Base-by-base conservation (phyloP, 2,113 vertebrate genomes). In the Nibea albiflora region DNA sequence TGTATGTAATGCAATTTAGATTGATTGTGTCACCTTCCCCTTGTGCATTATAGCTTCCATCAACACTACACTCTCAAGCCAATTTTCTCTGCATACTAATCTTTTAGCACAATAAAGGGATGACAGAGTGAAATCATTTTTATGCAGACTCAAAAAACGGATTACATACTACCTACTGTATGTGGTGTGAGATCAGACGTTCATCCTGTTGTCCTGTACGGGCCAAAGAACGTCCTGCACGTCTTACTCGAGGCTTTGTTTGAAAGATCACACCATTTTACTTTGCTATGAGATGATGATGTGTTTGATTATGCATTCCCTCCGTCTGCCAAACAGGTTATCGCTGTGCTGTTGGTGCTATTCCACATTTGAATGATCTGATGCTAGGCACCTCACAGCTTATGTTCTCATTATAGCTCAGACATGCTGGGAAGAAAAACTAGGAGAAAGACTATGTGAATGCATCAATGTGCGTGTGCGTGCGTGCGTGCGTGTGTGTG, bases 401-500 rank as follows among this genome's bases (percentile, higher is more conserved):
- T 64, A 83, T 74, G 73, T 84, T 79, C 56, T 81, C 82, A 83
- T 87, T 85, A 85, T 52, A 57, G 52, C 77, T 61, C 72, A 84
- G 76, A 73, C 67, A 19, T 74, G 73, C 76, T 78, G 85, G 17
- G 78, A 72, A 16, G 69, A 78, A 78, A 80, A 70, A 56, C 65
- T 19, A 17, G 35, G 35, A 39, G 35, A 39, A 39, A 39, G 19
- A 74, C 14, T 53, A 35, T 62, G 42, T 52, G 28, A 39, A 39
- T 61, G 19, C 53, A 35, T 28, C 54, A 67, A 54, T 77, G 85
- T 47, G 22, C 56, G 20, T 26, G 26, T 19, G 65, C 31, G 39
- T 14, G 35, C 11, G 31, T 35, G 60, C 26, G 28, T 77, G 85
- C 39, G 22, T 26, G 24, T 26, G 31, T 60, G 24, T 26, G 22